A percentile compares a stretch with the other conserved stretches of the same genome.
Evolutionary conservation across 1,140 invertebrate genomes (phyloP).

Genomic region (Bicyclus anynana): DNA sequence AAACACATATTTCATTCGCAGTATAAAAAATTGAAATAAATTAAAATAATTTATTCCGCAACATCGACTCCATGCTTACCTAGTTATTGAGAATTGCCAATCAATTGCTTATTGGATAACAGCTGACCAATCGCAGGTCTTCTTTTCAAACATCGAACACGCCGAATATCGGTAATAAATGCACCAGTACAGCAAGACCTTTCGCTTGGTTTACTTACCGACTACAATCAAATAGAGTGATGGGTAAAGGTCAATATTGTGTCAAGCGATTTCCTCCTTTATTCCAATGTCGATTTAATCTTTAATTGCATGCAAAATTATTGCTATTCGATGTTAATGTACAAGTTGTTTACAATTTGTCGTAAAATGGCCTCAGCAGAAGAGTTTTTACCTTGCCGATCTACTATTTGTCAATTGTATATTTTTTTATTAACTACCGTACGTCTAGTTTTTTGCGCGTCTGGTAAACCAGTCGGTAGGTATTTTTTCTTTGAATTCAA

Average conservation of each 20-base stretch:
- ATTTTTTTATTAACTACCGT: background rate
- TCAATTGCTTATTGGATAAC: conserved; percentile 34
- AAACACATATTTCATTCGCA: conserved; percentile 5
- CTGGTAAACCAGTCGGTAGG: conserved; percentile 12
- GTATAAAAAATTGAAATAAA: conserved; percentile 23
- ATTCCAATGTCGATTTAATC: background rate
- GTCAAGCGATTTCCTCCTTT: conserved; percentile 2
- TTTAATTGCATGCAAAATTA: conserved; percentile 2
- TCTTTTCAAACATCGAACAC: conserved; percentile 30
- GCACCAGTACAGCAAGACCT: conserved; percentile 22
- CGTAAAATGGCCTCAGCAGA: background rate
- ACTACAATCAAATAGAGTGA: conserved; percentile 9
- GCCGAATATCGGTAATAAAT: conserved; percentile 32
- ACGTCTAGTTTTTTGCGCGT: conserved; percentile 18
- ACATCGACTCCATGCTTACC: conserved; percentile 27
- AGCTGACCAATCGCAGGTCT: conserved; percentile 30
- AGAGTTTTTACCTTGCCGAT: background rate
- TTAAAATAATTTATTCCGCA: conserved; percentile 29
- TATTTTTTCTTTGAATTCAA: conserved; percentile 25
- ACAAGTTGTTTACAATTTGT: background rate
- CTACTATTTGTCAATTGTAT: conserved; percentile 6
- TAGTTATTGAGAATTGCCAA: conserved; percentile 31
- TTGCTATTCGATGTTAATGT: background rate
- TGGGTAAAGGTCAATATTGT: background rate
- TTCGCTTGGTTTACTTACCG: background rate